Percentiles rank a stretch among this genome's conserved stretches.
These are phyloP conservation scores for Anniella stebbinsi DNA, from an alignment of 2,797 vertebrate genomes.

Conservation along the genomic window DNA sequence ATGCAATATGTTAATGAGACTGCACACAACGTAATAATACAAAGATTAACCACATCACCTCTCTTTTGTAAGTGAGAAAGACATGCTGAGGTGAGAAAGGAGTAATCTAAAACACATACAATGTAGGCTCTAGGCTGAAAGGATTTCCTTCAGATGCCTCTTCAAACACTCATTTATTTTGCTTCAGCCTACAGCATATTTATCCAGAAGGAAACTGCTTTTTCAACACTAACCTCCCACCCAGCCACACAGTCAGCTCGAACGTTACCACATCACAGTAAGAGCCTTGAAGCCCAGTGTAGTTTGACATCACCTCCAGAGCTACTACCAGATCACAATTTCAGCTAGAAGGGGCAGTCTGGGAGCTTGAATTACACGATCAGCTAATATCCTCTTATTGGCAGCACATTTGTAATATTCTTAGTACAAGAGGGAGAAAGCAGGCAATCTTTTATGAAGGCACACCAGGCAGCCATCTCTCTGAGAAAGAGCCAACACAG, in stretches of 20 bases:
- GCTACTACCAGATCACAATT: neutral
- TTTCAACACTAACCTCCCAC: neutral
- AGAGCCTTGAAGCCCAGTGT: neutral
- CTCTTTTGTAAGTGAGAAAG: neutral
- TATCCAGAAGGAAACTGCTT: neutral
- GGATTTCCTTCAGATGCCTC: neutral
- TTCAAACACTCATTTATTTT: neutral
- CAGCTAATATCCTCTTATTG: neutral
- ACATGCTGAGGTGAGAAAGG: neutral
- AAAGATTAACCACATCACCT: neutral
- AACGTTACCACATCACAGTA: neutral
- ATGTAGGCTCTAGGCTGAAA: neutral
- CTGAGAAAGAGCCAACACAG: neutral
- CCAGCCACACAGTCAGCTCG: neutral
- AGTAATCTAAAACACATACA: neutral
- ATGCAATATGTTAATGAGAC: neutral
- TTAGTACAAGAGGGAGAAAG: too few species aligned
- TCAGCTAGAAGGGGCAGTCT: neutral
- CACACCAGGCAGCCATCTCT: neutral
- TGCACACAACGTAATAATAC: neutral
- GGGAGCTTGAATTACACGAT: neutral
- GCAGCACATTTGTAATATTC: neutral
- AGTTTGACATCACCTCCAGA: slow-evolving; percentile 19
- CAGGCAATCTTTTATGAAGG: neutral
- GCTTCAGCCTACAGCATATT: neutral